phyloP scores from a whole-genome alignment of 2,888 invertebrate genomes.

The Cephonodes hylas region DNA sequence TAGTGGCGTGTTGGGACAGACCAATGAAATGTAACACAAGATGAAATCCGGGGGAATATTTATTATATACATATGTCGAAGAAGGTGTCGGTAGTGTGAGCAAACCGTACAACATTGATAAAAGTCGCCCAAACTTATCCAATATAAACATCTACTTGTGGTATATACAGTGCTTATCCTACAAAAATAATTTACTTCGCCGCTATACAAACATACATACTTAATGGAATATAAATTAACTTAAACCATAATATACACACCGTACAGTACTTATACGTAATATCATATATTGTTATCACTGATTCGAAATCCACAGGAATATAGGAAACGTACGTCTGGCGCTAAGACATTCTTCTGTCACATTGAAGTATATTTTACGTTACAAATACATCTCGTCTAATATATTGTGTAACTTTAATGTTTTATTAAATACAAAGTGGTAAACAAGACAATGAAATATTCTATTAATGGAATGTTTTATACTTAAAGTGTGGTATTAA shows the following conservation, averaged over 20 bases:
- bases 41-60: background rate
- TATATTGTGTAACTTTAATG: background rate
- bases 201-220: conserved; percentile 75
- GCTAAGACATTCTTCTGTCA: background rate
- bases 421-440: background rate
- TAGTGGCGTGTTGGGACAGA: background rate
- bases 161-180: conserved; percentile 77
- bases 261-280: conserved; percentile 14
- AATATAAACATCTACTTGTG: conserved; percentile 71
- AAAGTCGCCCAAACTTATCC: conserved; percentile 46
- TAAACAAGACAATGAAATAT: background rate
- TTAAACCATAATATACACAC: conserved; percentile 24
- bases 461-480: background rate
- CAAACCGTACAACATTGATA: conserved; percentile 22
- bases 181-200: conserved; percentile 79
- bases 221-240: conserved; percentile 66
- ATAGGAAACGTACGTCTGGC: conserved; percentile 10
- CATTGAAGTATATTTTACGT: background rate
- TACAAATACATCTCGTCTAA: background rate
- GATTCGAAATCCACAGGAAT: conserved; percentile 31
- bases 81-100: conserved; percentile 38
- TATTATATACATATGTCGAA: background rate
- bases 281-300: conserved; percentile 34
- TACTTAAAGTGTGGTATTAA: background rate
- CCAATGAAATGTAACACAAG: background rate